These are phyloP conservation scores for Clamator glandarius DNA, from an alignment of 2,797 vertebrate genomes.

Conservation along the genomic window DNA sequence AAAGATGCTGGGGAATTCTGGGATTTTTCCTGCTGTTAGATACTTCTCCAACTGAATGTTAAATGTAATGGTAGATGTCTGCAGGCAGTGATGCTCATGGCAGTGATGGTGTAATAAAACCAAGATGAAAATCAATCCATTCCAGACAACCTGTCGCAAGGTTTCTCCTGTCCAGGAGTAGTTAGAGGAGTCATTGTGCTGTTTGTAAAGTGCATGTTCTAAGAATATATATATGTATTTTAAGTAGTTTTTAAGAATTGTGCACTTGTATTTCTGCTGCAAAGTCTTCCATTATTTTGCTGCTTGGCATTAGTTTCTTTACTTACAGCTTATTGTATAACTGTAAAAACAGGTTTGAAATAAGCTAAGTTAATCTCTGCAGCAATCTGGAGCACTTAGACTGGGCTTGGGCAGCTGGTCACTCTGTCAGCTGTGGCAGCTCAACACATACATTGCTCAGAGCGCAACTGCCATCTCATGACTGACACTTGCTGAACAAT, in stretches of 20 bases:
- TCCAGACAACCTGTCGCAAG: background rate
- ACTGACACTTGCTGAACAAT: too few species aligned
- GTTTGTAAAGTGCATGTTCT: rapidly evolving
- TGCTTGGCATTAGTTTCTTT: background rate
- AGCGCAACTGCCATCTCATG: background rate
- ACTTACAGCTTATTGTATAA: constrained; percentile 13
- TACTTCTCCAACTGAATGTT: background rate
- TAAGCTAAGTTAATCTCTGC: background rate
- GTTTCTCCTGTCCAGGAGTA: background rate
- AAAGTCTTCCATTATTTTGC: background rate
- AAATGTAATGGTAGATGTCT: background rate
- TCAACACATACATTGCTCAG: background rate
- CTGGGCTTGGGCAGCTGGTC: background rate
- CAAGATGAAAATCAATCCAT: background rate
- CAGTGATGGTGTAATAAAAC: background rate
- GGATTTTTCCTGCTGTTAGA: background rate
- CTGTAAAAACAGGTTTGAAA: constrained; percentile 9
- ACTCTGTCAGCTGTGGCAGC: background rate
- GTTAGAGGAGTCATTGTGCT: background rate
- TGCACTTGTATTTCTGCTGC: background rate
- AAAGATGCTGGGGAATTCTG: background rate
- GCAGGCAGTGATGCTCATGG: background rate
- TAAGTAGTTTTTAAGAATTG: background rate
- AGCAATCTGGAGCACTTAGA: background rate
- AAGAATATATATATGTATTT: background rate